Evolutionary conservation across 1,140 invertebrate species (phyloP), one percentile per base, ranked within the genome.

Genomic region (Pachyrhynchus sulphureomaculatus): DNA sequence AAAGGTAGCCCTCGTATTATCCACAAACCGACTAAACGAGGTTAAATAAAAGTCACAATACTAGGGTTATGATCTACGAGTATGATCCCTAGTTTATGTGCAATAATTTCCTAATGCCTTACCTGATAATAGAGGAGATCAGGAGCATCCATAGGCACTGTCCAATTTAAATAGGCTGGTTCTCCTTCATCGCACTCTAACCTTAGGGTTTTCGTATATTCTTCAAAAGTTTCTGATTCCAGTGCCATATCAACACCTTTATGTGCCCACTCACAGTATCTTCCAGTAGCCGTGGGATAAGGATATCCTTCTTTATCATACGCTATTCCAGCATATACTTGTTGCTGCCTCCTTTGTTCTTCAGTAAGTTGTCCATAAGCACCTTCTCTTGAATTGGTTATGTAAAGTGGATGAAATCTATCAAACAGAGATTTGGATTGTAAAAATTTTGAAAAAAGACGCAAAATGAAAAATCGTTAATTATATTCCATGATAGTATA

Each of bases 331-430:
- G 92, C 92, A 74, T 86, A 95, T 12, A 92, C 82, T 45, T 57
- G 64, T 49, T 71, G 64, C 24, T 84, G 81, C 21, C 77, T 79
- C 66, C 87, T 87, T 47, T 93, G 84, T 0, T 78, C 77, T 39
- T 84, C 84, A 0, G 78, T 82, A 69, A 91, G 89, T 74, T 93
- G 89, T 0, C 86, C 87, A 68, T 86, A 92, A 2, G 91, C 93
- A 41, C 93, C 93, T 73, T 93, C 89, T 0, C 81, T 77, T 20
- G 86, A 93, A 69, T 90, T 86, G 9, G 93, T 95, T 67, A 98
- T 94, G 77, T 98, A 98, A 69, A 98, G 87, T 10, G 95, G 95
- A 79, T 98, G 94, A 77, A 93, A 96, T 68, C 88, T 88, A 49
- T 57, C 66, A 52, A 48, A 32, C 5, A 9, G 6, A 10, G 21